A percentile compares a stretch with the other conserved stretches of the same genome.
These are phyloP conservation scores for Buteo buteo DNA, from an alignment of 2,113 vertebrate genomes.

Conservation along the genomic window DNA sequence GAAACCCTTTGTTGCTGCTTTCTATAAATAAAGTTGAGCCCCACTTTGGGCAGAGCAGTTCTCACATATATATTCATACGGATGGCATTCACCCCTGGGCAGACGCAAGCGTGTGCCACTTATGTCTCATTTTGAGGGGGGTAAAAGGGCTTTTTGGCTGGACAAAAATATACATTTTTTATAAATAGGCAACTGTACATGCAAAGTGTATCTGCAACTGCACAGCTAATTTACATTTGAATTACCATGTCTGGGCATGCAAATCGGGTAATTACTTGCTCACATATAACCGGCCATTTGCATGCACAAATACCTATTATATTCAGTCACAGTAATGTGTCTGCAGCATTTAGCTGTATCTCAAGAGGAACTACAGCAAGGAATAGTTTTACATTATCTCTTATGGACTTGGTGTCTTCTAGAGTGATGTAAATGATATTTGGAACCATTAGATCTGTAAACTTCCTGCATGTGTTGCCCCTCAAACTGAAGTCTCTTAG, in stretches of 20 bases:
- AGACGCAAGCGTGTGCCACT: not conserved
- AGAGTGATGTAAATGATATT: not conserved
- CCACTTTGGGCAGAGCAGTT: not conserved
- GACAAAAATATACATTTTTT: slow-evolving; percentile 17
- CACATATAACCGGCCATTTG: slow-evolving; percentile 46
- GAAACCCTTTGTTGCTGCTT: not conserved
- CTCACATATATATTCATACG: not conserved
- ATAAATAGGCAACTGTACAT: slow-evolving; percentile 31
- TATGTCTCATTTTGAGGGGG: not conserved
- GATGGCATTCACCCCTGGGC: not conserved
- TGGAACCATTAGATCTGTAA: not conserved
- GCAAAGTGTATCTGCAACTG: slow-evolving; percentile 40
- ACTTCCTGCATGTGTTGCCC: not conserved
- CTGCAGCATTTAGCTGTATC: slow-evolving; percentile 32
- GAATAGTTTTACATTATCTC: slow-evolving; percentile 38
- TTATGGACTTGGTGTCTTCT: not conserved
- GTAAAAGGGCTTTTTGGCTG: not conserved
- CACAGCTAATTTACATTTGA: slow-evolving; percentile 63
- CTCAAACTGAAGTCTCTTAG: not conserved
- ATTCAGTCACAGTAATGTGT: slow-evolving; percentile 43
- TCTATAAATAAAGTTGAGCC: slow-evolving; percentile 16
- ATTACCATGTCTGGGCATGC: slow-evolving; percentile 62
- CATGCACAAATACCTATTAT: slow-evolving; percentile 61
- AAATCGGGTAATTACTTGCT: slow-evolving; percentile 65
- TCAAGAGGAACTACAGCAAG: slow-evolving; percentile 1